Percentiles rank a stretch among this genome's conserved stretches.
Evolutionary conservation across 2,888 invertebrate genomes (phyloP).

Genomic region (Camponotus fellah): DNA sequence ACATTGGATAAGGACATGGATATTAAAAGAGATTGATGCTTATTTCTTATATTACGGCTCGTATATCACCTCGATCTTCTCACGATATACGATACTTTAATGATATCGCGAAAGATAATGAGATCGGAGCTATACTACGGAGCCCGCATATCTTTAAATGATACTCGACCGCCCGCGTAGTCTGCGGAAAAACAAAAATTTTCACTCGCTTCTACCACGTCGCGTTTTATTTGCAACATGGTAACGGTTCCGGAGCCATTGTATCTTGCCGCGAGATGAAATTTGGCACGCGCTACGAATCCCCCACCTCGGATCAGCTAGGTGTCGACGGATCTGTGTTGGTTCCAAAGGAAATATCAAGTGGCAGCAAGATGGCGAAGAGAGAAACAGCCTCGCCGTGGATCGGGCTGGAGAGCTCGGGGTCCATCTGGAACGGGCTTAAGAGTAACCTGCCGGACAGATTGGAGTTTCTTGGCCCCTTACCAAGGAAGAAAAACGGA

Average conservation of each 20-base stretch:
- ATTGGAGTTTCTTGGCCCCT: conserved; percentile 84
- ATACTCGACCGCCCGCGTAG: background rate
- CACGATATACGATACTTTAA: background rate
- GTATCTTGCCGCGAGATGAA: conserved; percentile 53
- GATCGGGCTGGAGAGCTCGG: conserved; percentile 67
- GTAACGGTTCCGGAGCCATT: conserved; percentile 42
- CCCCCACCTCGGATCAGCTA: conserved; percentile 46
- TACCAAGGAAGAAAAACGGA: conserved; percentile 80
- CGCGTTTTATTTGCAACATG: conserved; percentile 43
- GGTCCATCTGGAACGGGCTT: conserved; percentile 82
- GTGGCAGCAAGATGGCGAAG: conserved; percentile 74
- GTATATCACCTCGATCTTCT: background rate
- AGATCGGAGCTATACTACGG: background rate
- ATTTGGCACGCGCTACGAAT: conserved; percentile 63
- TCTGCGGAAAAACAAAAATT: conserved; percentile 8
- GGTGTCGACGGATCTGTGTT: conserved; percentile 64
- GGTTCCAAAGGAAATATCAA: conserved; percentile 77
- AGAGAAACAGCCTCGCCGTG: conserved; percentile 68
- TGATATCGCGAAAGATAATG: background rate
- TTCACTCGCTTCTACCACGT: conserved; percentile 18
- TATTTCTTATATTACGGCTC: background rate
- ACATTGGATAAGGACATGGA: background rate
- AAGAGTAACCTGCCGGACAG: conserved; percentile 80
- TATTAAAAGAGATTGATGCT: background rate
- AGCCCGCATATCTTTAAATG: background rate